phyloP scores from a whole-genome alignment of 2,113 vertebrate genomes.

The Poecilia latipinna region DNA sequence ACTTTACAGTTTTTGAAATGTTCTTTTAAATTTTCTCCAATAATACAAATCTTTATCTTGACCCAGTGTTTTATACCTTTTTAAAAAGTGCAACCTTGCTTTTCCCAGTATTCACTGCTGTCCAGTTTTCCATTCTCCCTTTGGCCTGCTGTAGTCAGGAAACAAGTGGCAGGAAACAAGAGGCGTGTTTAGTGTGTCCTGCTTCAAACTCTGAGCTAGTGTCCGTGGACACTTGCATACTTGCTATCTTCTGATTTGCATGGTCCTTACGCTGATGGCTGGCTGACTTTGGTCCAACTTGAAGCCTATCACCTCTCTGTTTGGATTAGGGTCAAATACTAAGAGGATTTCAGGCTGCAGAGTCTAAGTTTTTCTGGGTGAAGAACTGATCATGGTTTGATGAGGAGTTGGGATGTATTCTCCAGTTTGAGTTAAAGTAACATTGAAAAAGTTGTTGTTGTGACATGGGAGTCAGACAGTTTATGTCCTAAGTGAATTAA shows the following conservation, averaged over 20 bases:
- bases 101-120: slow-evolving; percentile 10
- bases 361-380: slow-evolving; percentile 59
- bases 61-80: neutral
- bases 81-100: slow-evolving; percentile 9
- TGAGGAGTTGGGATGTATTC: neutral
- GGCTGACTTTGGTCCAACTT: slow-evolving; percentile 28
- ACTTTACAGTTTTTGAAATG: neutral
- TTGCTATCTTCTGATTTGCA: slow-evolving; percentile 29
- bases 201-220: slow-evolving; percentile 33
- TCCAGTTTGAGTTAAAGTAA: neutral
- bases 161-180: slow-evolving; percentile 67
- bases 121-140: slow-evolving; percentile 66
- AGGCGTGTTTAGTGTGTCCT: slow-evolving; percentile 50
- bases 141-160: slow-evolving; percentile 67
- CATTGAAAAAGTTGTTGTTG: neutral
- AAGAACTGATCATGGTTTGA: slow-evolving; percentile 21
- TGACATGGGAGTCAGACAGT: too few relatives aligned
- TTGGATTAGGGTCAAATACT: slow-evolving; percentile 76
- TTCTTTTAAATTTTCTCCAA: neutral
- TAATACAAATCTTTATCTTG: neutral
- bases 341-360: slow-evolving; percentile 71
- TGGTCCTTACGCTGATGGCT: slow-evolving; percentile 14
- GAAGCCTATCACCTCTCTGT: slow-evolving; percentile 52
- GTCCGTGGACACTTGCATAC: slow-evolving; percentile 18
- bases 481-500: slow-evolving; percentile 13